Conservation (phyloP, 1,140 invertebrate genomes). For the Neodiprion pinetum region DNA sequence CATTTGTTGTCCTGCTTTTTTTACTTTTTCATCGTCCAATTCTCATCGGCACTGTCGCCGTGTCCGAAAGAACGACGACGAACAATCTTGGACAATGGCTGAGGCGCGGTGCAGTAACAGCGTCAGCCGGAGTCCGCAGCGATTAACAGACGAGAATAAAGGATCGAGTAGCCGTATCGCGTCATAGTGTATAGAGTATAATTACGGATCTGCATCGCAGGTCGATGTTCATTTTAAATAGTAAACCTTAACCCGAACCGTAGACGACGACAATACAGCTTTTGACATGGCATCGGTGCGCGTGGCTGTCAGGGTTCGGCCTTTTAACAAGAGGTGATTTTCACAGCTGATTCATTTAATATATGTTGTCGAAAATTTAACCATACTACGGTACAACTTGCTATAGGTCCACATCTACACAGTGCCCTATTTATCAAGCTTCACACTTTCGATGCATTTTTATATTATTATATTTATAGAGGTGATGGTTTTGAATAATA, state of each 20-base stretch:
- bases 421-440: neutral
- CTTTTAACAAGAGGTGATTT: conserved; percentile 79
- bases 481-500: too few relatives aligned
- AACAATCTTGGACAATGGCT: neutral
- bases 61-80: neutral
- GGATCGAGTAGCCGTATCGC: neutral
- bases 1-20: too few relatives aligned
- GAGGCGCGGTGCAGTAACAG: neutral
- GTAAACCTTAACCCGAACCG: neutral
- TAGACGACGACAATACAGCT: neutral
- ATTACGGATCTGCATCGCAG: neutral
- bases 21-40: too few relatives aligned
- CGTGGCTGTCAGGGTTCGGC: conserved; percentile 81
- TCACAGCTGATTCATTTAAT: conserved; percentile 2
- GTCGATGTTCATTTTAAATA: neutral
- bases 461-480: too few relatives aligned
- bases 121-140: neutral
- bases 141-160: too few relatives aligned
- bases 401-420: neutral
- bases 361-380: neutral
- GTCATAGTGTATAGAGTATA: neutral
- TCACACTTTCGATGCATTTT: neutral
- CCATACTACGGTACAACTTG: neutral
- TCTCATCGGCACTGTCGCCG: neutral
- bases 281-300: conserved; percentile 77